Evolutionary conservation across 2,888 invertebrate genomes (phyloP).

Genomic region (Hydraecia micacea): DNA sequence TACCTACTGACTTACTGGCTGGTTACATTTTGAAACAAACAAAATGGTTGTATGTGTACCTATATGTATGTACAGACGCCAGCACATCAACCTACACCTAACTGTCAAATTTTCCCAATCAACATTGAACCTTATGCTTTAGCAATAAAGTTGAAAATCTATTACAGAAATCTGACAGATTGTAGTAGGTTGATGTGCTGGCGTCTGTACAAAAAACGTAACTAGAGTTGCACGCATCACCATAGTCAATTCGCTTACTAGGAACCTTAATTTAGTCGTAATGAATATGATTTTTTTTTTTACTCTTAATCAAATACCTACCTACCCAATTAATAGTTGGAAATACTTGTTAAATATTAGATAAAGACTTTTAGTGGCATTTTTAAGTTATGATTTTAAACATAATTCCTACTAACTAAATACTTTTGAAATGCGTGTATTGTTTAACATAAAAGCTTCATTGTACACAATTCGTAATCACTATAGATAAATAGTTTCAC

Average conservation of each 20-base stretch:
- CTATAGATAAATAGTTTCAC: conserved; percentile 56
- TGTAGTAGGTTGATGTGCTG: too few species aligned
- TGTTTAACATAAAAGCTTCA: conserved; percentile 1
- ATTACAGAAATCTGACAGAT: too few species aligned
- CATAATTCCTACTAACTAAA: not conserved
- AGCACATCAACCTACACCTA: too few species aligned
- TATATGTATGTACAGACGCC: too few species aligned
- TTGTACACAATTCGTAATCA: conserved; percentile 1
- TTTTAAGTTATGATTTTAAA: not conserved
- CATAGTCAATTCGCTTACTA: conserved; percentile 56
- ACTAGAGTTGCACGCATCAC: conserved; percentile 54
- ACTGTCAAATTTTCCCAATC: too few species aligned
- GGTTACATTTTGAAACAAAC: not conserved
- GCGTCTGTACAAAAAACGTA: conserved; percentile 1
- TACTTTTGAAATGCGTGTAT: not conserved
- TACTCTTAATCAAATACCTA: not conserved
- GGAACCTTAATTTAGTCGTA: conserved; percentile 43
- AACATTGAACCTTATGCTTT: too few species aligned
- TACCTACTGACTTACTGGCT: too few species aligned
- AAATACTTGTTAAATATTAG: not conserved
- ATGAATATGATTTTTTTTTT: not conserved
- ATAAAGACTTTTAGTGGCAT: not conserved
- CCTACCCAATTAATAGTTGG: not conserved
- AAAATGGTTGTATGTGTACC: not conserved
- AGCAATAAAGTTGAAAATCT: too few species aligned